Evolutionary conservation across 2,797 vertebrate genomes (phyloP), one percentile per base, ranked within the genome.

Genomic region (Oryzias dopingdopingensis): DNA sequence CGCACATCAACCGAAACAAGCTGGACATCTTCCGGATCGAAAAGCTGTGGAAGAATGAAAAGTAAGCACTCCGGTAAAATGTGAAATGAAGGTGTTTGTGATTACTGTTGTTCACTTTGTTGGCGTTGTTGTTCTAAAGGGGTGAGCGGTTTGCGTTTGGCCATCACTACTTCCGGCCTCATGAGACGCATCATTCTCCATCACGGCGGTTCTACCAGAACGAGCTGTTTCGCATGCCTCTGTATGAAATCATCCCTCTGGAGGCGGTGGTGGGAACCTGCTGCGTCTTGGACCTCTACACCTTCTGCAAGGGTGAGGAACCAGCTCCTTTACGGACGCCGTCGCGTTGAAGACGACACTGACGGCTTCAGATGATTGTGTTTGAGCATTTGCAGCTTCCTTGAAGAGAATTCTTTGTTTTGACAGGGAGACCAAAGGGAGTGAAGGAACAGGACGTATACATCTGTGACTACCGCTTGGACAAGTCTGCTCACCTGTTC

Each of bases 21-120:
- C 93, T 99, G 1, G 97, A 99, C 81, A 99, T 99, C 87, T 99
- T 99, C 91, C 94, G 97, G 61, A 98, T 99, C 0, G 97, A 99
- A 80, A 99, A 99, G 44, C 95, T 99, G 68, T 99, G 97, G 97
- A 99, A 98, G 73, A 92, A 92, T 23, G 92, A 92, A 75, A 98
- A 98, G 97, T 99, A 87, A 14, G 94, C 74, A n/a, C 1, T 16
- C 24, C 18, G n/a, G 2, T 13, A 1, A 1, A 13, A 22, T 1
- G n/a, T 4, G 10, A 17, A 7, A 16, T 3, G 18, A 8, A 24
- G 1, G 37, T 0, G 15, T 23, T 17, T 15, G 5, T 1, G 20
- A 22, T 8, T 15, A 20, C 4, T 4, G 18, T 51, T 24, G 2
- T 37, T 42, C 26, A 49, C 62, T 12, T 60, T 26, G 23, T 61